Base-by-base conservation (phyloP, 2,888 invertebrate species). In the Tetanocera ferruginea region DNA sequence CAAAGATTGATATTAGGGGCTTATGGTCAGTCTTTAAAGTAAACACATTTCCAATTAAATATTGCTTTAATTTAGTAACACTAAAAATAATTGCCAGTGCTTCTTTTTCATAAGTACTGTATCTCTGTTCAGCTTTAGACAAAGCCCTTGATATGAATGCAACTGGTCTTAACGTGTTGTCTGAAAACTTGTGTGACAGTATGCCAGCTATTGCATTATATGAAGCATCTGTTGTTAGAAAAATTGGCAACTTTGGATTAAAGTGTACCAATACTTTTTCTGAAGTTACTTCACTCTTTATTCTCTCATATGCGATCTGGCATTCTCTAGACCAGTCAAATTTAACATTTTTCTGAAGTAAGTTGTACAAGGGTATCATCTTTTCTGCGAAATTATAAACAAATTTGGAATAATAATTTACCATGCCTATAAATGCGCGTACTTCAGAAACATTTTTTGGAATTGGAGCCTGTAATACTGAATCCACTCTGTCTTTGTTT, bases 291-390 rank as follows among this genome's bases (percentile, higher is more conserved):
- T 80, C 80, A 19, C 60, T 52, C 74, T 87, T 88, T 31, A 87
- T 81, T 43, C 76, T 34, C 3, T 83, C 73, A 79, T 88, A 88
- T 2, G 86, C 81, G 5, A 31, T 17, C 34, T 81, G 78, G n/a
- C 78, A 86, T 5, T 81, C 67, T 8, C 81, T 79, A 25, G 80
- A 79, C 86, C 88, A 89, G 9, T 78, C 66, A 57, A 83, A 86
- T 79, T 17, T 66, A 34, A 52, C 70, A 37, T 77, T 62, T 60
- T 82, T 83, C 37, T 69, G 62, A 52, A 83, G 71, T 14, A 83
- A 70, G 0, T 67, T 60, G 43, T 81, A 80, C 1, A 82, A 31
- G 6, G 74, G 77, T 49, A 31, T 57, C 52, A 81, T 60, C 23
- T 78, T 80, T n/a, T 66, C 8, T 1, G 83, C 60, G 62, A 83